These are phyloP conservation scores for Gobio occitaniae DNA, from an alignment of 2,797 vertebrate genomes.

Conservation along the genomic window DNA sequence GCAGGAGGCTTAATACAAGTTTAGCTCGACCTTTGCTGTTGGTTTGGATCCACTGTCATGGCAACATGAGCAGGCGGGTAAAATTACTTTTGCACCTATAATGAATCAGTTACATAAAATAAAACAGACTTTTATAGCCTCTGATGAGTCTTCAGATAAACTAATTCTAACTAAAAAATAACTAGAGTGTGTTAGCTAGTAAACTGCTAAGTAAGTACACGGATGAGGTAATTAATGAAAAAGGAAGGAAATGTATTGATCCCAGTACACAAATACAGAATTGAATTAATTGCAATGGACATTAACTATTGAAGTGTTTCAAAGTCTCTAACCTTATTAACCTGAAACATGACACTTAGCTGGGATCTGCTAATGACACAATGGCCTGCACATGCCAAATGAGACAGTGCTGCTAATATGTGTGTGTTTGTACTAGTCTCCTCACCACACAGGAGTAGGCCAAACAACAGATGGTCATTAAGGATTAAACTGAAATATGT, in stretches of 20 bases:
- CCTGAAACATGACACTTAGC: conserved; percentile 73
- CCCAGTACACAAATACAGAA: conserved; percentile 12
- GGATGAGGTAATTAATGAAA: not conserved
- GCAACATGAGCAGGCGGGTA: conserved; percentile 31
- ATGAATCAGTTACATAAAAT: conserved; percentile 28
- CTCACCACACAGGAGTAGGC: conserved; percentile 69
- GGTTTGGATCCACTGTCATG: conserved; percentile 20
- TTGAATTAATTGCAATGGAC: not conserved
- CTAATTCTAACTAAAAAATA: not conserved
- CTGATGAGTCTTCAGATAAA: not conserved
- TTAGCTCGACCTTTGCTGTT: conserved; percentile 19
- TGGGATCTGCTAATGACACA: conserved; percentile 64
- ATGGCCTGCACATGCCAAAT: conserved; percentile 56
- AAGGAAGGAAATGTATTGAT: not conserved
- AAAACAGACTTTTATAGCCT: not conserved
- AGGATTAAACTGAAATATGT: conserved; percentile 67
- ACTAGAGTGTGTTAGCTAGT: not conserved
- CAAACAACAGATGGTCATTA: conserved; percentile 73
- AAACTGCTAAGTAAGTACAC: not conserved
- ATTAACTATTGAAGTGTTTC: conserved; percentile 63
- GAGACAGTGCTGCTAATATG: conserved; percentile 9
- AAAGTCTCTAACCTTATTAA: conserved; percentile 78
- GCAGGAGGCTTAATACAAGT: conserved; percentile 30
- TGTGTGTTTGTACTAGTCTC: conserved; percentile 43
- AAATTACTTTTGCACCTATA: conserved; percentile 7